Evolutionary conservation across 2,888 invertebrate genomes (phyloP), one percentile per base, ranked within the genome.

Genomic region (Hemithea aestivaria): DNA sequence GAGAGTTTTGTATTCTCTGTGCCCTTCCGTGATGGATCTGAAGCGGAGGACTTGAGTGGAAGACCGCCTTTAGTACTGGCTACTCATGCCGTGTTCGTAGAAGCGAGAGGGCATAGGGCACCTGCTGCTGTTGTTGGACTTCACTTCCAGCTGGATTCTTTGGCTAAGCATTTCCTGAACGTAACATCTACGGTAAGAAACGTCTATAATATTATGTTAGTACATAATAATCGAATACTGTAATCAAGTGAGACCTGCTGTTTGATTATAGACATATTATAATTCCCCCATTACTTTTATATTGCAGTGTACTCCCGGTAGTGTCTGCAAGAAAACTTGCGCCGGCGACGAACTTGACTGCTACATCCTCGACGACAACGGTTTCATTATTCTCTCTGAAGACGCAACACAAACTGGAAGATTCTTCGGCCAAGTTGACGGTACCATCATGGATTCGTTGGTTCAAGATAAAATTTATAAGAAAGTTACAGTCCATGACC

Each of bases 401-500:
- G 93, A 94, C 52, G 89, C 90, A 20, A 91, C 94, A 25, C 95
- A 97, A 61, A 96, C 96, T 1, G 97, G 97, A 1, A 91, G 93
- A 62, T 98, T 98, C 80, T 97, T 97, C 64, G 98, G 97, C 0
- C 96, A 96, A 77, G 94, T 97, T 25, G 97, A 97, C 71, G 96
- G 96, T 10, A 96, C 96, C 7, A 96, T 97, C 45, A 96, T 97
- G 96, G 96, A 96, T 75, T 95, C 96, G 0, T 79, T 96, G 34
- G 96, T 97, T 0, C 95, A 96, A 67, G 96, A 96, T 65, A 90
- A 94, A 47, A 96, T 97, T 61, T 97, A 96, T 76, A 94, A 94
- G 64, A 94, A 95, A 69, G 92, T 97, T 1, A 91, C 93, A 0
- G 93, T 96, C 0, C 94, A 94, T 54, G 96, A 97, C 67, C 96